Evolutionary conservation across 2,113 vertebrate species (phyloP).

Genomic region (Nothoprocta pentlandii): DNA sequence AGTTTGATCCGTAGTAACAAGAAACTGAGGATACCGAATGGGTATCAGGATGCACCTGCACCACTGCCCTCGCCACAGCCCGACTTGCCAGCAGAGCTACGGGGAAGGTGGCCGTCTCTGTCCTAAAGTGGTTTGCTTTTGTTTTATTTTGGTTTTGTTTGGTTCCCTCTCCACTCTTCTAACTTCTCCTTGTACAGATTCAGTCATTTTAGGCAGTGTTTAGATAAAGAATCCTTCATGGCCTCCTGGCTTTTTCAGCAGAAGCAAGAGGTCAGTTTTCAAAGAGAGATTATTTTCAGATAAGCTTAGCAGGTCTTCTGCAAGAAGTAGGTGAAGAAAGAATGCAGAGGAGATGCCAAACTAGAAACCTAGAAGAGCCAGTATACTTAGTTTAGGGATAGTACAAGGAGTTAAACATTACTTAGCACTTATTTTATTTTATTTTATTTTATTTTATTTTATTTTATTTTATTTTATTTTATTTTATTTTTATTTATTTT

Average conservation of each 20-base stretch:
- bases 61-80: background rate
- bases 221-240: background rate
- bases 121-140: background rate
- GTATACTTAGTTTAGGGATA: background rate
- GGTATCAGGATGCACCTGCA: background rate
- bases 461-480: too few species aligned
- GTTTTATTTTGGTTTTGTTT: background rate
- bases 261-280: background rate
- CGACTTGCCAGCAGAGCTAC: fast-evolving
- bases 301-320: background rate
- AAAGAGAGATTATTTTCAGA: background rate
- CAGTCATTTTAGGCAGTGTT: background rate
- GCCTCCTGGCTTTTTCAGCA: background rate
- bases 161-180: background rate
- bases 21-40: background rate
- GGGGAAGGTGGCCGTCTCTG: background rate
- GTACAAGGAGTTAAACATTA: background rate
- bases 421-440: background rate
- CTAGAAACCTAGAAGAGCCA: background rate
- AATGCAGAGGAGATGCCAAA: background rate
- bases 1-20: background rate
- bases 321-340: background rate
- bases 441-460: too few species aligned
- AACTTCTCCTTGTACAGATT: background rate
- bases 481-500: background rate